Percentiles rank a stretch among this genome's conserved stretches.
These are phyloP conservation scores for Sphenopsis melanotis DNA, from an alignment of 2,797 vertebrate species.

Conservation along the genomic window DNA sequence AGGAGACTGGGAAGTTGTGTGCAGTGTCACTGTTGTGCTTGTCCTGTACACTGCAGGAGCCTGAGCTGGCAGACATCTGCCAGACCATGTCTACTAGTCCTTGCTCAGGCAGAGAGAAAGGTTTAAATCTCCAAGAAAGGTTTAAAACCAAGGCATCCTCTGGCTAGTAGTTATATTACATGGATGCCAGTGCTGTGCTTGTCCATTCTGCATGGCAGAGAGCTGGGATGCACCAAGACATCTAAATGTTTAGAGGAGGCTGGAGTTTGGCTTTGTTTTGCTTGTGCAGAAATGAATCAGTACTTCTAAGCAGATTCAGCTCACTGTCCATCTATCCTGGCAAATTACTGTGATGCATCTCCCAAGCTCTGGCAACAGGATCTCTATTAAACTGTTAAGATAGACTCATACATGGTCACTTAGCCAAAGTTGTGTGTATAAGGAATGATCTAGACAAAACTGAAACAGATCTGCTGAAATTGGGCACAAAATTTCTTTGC, in stretches of 20 bases:
- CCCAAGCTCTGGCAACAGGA: neutral
- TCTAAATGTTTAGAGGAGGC: neutral
- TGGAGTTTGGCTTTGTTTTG: neutral
- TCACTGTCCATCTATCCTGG: neutral
- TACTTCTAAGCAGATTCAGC: neutral
- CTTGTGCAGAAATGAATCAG: neutral
- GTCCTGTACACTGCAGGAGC: neutral
- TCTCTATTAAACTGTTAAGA: neutral
- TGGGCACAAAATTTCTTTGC: neutral
- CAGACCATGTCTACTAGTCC: neutral
- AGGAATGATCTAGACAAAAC: neutral
- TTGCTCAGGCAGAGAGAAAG: neutral
- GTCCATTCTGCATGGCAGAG: neutral
- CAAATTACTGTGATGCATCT: neutral
- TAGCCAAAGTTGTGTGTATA: neutral
- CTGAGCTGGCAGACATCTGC: neutral
- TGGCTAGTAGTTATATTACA: neutral
- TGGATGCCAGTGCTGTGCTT: neutral
- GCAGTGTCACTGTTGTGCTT: neutral
- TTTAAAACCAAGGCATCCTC: neutral
- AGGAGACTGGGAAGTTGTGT: neutral
- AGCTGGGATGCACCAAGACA: neutral
- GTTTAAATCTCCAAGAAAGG: neutral
- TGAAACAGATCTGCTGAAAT: neutral
- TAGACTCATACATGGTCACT: neutral